Conservation (phyloP, 2,888 invertebrate species). For the Meandrusa payeni region DNA sequence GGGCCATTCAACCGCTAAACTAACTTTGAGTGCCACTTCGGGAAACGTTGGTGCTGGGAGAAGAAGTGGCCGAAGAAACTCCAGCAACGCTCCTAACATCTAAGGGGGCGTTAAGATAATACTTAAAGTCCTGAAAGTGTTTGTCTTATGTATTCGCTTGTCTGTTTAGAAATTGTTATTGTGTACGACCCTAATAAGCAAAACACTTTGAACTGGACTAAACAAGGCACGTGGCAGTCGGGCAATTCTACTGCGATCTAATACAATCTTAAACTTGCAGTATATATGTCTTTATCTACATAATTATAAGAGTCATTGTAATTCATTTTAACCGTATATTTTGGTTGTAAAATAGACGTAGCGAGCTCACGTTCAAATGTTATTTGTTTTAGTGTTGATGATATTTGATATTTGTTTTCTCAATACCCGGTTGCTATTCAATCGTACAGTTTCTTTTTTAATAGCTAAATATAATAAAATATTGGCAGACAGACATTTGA, state of each 20-base stretch:
- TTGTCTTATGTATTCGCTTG: no score
- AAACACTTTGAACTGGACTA: slow-evolving; percentile 48
- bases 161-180: no score
- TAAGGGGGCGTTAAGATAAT: no score
- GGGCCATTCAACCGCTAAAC: no score
- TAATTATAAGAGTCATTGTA: slow-evolving; percentile 30
- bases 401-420: slow-evolving; percentile 33
- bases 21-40: no score
- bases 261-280: slow-evolving; percentile 35
- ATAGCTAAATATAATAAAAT: no score
- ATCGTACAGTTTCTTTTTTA: background rate
- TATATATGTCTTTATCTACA: slow-evolving; percentile 30
- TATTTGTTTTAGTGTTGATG: slow-evolving; percentile 65
- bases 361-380: slow-evolving; percentile 58
- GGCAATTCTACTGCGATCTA: slow-evolving; percentile 57
- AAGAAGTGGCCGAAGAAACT: no score
- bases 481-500: no score
- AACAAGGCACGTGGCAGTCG: slow-evolving; percentile 43
- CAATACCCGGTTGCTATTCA: slow-evolving; percentile 3
- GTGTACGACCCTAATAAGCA: slow-evolving; percentile 38
- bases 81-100: no score
- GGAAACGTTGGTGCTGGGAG: no score
- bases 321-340: slow-evolving; percentile 12
- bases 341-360: slow-evolving; percentile 35
- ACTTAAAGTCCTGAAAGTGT: no score